Evolutionary conservation across 2,113 vertebrate genomes (phyloP).

Genomic region (Scatophagus argus): DNA sequence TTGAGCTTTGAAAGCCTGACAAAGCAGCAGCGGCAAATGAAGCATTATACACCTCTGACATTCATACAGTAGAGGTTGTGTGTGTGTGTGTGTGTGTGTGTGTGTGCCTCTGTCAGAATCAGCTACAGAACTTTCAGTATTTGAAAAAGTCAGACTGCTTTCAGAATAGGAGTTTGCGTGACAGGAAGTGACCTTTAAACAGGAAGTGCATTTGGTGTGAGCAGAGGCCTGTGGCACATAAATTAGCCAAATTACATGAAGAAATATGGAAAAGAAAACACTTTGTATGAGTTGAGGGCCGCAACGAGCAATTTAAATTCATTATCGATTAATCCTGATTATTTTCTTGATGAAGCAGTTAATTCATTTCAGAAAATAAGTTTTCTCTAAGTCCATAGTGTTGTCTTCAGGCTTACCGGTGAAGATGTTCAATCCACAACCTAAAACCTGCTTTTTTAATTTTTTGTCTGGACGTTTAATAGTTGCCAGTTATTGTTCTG

Average conservation of each 20-base stretch:
- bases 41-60: conserved; percentile 26
- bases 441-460: too few relatives aligned
- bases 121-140: background rate
- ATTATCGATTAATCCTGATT: background rate
- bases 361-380: too few relatives aligned
- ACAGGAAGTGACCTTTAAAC: background rate
- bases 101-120: background rate
- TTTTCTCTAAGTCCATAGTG: too few relatives aligned
- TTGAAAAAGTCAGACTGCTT: background rate
- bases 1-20: conserved; percentile 46
- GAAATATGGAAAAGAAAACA: background rate
- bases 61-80: conserved; percentile 23
- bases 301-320: background rate
- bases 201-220: background rate
- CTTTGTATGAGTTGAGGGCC: background rate
- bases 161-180: background rate
- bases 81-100: background rate
- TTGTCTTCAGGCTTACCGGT: too few relatives aligned
- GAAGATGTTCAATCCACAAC: background rate
- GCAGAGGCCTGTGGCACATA: background rate
- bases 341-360: too few relatives aligned
- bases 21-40: conserved; percentile 18
- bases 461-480: background rate
- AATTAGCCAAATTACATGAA: background rate
- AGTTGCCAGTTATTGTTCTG: too few relatives aligned